phyloP scores from a whole-genome alignment of 2,888 invertebrate genomes.

The Griposia aprilina region DNA sequence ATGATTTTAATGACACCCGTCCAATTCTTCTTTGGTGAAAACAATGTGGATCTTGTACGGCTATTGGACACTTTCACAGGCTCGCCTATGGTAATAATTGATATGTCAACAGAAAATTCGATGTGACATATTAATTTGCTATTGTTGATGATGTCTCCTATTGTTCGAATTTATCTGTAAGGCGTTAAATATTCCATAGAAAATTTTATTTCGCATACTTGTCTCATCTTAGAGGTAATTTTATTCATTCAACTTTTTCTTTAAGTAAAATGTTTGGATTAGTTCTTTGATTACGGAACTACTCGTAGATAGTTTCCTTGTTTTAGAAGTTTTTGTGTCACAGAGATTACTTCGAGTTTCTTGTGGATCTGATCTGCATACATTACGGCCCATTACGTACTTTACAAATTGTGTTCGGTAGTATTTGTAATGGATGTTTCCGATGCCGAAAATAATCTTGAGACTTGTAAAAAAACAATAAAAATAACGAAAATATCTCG shows the following conservation, averaged over 20 bases:
- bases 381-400: constrained; percentile 6
- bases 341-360: constrained; percentile 29
- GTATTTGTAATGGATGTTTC: neutral
- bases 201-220: constrained; percentile 14
- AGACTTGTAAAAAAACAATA: neutral
- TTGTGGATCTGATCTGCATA: constrained; percentile 51
- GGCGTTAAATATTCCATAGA: constrained; percentile 16
- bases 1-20: constrained; percentile 90
- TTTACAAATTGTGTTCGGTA: constrained; percentile 12
- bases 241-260: constrained; percentile 43
- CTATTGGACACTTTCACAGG: constrained; percentile 83
- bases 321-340: constrained; percentile 44
- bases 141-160: constrained; percentile 43
- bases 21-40: constrained; percentile 88
- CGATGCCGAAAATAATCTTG: neutral
- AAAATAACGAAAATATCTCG: neutral
- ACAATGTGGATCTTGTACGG: constrained; percentile 84
- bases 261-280: constrained; percentile 27
- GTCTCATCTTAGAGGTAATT: constrained; percentile 6
- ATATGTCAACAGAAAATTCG: constrained; percentile 59
- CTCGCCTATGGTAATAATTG: constrained; percentile 67
- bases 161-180: constrained; percentile 32
- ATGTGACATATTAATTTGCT: constrained; percentile 48
- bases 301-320: constrained; percentile 53
- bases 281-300: constrained; percentile 45